Percentiles rank a stretch among this genome's conserved stretches.
Conservation (phyloP, 2,113 vertebrate species). For the Crotalus viridis region DNA sequence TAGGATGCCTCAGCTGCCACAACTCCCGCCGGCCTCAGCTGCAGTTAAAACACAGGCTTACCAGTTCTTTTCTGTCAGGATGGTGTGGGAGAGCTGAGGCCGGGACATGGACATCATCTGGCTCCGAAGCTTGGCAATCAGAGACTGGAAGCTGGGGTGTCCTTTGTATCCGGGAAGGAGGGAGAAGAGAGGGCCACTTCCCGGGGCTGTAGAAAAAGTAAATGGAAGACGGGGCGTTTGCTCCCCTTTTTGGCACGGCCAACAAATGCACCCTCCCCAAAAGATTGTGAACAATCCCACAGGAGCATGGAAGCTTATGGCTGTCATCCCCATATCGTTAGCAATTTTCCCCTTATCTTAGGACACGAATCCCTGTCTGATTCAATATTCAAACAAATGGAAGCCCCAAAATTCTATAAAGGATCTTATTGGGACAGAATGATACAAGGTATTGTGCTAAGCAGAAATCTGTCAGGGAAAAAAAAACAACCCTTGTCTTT, state of each 20-base stretch:
- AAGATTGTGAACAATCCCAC: background rate
- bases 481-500: background rate
- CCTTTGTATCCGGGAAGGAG: slow-evolving; percentile 86
- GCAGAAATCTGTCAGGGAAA: background rate
- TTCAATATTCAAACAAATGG: background rate
- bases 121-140: slow-evolving; percentile 83
- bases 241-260: background rate
- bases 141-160: slow-evolving; percentile 83
- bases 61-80: slow-evolving; percentile 94
- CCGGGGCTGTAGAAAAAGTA: slow-evolving; percentile 63
- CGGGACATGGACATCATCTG: slow-evolving; percentile 88
- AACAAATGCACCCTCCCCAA: background rate
- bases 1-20: background rate
- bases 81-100: slow-evolving; percentile 88
- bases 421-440: background rate
- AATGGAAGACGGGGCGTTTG: background rate
- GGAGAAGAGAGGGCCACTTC: slow-evolving; percentile 81
- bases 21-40: background rate
- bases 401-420: background rate
- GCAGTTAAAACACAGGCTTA: slow-evolving; percentile 49
- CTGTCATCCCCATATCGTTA: no score
- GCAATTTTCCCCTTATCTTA: background rate
- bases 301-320: background rate
- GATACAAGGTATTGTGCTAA: background rate
- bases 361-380: no score